These are phyloP conservation scores for Crotophaga sulcirostris DNA, from an alignment of 2,113 vertebrate species.

Conservation along the genomic window DNA sequence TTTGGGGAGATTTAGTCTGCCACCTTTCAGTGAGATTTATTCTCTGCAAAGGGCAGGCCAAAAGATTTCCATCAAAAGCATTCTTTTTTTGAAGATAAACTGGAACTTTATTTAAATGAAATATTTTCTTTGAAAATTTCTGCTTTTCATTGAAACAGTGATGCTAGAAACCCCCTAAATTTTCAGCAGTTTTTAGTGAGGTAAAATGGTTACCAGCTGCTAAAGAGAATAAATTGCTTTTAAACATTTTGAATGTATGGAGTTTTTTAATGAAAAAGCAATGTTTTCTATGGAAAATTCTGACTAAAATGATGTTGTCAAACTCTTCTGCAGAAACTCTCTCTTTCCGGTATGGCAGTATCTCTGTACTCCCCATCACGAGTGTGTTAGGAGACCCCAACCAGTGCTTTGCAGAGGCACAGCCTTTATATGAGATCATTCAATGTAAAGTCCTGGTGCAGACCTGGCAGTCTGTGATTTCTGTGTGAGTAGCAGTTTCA, in stretches of 20 bases:
- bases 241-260: not conserved
- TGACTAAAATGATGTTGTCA: not conserved
- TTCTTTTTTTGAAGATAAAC: not conserved
- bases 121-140: not conserved
- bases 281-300: not conserved
- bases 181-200: not conserved
- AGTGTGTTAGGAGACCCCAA: not conserved
- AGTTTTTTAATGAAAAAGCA: not conserved
- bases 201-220: not conserved
- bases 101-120: not conserved
- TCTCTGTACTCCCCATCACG: not conserved
- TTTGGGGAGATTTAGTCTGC: not conserved
- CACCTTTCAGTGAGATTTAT: not conserved
- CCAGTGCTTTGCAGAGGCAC: not conserved
- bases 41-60: not conserved
- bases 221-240: not conserved
- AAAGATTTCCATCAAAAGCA: not conserved
- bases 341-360: rapidly evolving
- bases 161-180: not conserved
- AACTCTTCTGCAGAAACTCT: not conserved
- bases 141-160: not conserved
- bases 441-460: not conserved
- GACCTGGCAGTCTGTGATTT: not conserved
- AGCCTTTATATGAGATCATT: not conserved
- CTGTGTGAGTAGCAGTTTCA: not conserved